Base-by-base conservation (phyloP, 2,797 vertebrate genomes). In the Moxostoma hubbsi region DNA sequence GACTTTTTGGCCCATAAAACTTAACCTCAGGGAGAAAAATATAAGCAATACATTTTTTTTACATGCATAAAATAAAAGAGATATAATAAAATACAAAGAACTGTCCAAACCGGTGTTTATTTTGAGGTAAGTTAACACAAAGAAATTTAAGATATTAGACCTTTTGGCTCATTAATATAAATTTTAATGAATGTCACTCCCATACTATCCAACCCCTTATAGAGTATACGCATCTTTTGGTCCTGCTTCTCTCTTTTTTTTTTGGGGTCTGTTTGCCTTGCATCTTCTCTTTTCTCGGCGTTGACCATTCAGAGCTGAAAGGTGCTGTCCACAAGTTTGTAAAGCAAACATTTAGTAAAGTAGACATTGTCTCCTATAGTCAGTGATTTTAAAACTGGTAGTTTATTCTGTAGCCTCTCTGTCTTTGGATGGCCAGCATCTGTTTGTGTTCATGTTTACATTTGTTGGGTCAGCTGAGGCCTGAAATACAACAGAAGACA, bases 391-490 rank as follows among this genome's bases (percentile, higher is more conserved):
- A 0, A 13, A 9, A 36, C 36, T 1, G 36, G 13, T 18, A 8
- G 2, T 73, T 16, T 64, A 9, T 80, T 13, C 57, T 59, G 8
- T 75, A 55, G 9, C 49, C 83, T 85, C 75, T 76, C 43, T 59
- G 12, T 53, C 54, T 73, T 58, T 75, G 65, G 16, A 15, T 10
- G 67, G 75, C 79, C 45, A 83, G 74, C 16, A 4, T 51, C n/a
- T 53, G 47, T 77, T 8, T 69, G 24, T 50, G 9, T 13, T 57
- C 73, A 47, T 18, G 1, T 75, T 72, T 72, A 45, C 12, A 46
- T 77, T 69, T 83, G 54, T 68, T 83, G 88, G 90, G 87, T 64
- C 81, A 58, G 73, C 77, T 79, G 86, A 85, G 64, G 45, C 88
- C 73, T 70, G 62, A 84, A 72, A 79, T 67, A 82, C 77, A 43